Percentiles rank a stretch among this genome's conserved stretches.
Conservation (phyloP, 2,797 vertebrate species). For the Neoniphon sammara region DNA sequence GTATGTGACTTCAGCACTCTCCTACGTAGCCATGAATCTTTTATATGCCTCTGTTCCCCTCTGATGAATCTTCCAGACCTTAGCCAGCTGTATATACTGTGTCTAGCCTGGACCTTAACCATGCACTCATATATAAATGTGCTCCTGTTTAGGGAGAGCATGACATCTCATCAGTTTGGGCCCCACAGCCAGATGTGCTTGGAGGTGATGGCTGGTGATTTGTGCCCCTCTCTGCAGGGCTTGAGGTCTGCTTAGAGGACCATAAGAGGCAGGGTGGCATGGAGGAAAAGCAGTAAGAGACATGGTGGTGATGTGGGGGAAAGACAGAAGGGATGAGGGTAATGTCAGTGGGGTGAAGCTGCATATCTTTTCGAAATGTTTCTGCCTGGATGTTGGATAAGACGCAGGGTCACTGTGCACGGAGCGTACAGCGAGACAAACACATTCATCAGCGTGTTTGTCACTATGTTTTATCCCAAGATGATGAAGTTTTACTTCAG, state of each 20-base stretch:
- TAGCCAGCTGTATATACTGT: neutral
- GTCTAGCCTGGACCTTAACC: conserved; percentile 42
- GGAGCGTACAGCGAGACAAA: neutral
- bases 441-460: conserved; percentile 38
- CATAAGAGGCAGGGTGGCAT: conserved; percentile 80
- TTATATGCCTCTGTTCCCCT: conserved; percentile 7
- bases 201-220: conserved; percentile 64
- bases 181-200: conserved; percentile 51
- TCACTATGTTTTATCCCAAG: conserved; percentile 41
- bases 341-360: conserved; percentile 13
- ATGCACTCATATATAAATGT: conserved; percentile 55
- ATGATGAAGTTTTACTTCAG: conserved; percentile 18
- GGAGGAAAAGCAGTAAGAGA: conserved; percentile 18
- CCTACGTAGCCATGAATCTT: neutral
- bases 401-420: neutral
- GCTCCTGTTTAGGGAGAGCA: conserved; percentile 69
- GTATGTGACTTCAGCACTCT: neutral
- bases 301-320: conserved; percentile 25
- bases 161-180: conserved; percentile 62
- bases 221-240: conserved; percentile 43
- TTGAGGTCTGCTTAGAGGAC: conserved; percentile 52
- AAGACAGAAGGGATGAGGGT: conserved; percentile 27
- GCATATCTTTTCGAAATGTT: conserved; percentile 65
- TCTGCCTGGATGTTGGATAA: conserved; percentile 57
- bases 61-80: conserved; percentile 20